Base-by-base conservation (phyloP, 2,113 vertebrate genomes). In the Pelodiscus sinensis region DNA sequence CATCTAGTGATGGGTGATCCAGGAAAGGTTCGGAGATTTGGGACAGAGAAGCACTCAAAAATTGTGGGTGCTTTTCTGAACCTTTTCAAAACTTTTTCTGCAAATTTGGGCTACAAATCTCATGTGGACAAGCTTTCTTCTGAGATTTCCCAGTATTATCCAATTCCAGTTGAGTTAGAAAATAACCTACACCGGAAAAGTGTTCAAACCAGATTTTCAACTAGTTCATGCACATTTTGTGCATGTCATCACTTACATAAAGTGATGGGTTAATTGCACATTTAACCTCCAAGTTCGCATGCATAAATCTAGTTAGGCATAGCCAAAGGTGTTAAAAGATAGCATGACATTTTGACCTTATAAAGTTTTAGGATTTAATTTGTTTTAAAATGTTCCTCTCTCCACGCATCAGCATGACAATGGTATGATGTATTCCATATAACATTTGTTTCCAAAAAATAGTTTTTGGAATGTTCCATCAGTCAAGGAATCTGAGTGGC, bases 401-500 rank as follows among this genome's bases (percentile, higher is more conserved):
- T 5, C 50, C 8, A 24, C 35, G 65, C 85, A 24, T 54, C 24
- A 52, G 78, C 8, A 11, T 22, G 81, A 65, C 1, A 51, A 22
- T 0, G 0, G 19, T 14, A 27, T 77, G 8, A 71, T 15, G 11
- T 77, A 50, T 27, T 65, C 25, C 24, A 9, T 31, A 12, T 25
- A 60, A 27, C 56, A 58, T 89, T 78, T 13, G 3, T 24, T 77
- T 68, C 24, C 65, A 56, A 21, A 86, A 83, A 93, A 60, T 73
- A 87, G 68, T 80, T 84, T 73, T 60, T 93, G 84, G 93, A 92
- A 79, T 87, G 22, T 52, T 85, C 91, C 81, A 38, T 29, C 54
- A 65, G n/a, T 25, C 4, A 21, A 56, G 44, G 88, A 62, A 44
- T 10, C 54, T 8, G 16, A 52, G 89, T 86, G 83, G 86, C 2